Evolutionary conservation across 2,888 invertebrate genomes (phyloP).

Genomic region (Ophion obscuratus): DNA sequence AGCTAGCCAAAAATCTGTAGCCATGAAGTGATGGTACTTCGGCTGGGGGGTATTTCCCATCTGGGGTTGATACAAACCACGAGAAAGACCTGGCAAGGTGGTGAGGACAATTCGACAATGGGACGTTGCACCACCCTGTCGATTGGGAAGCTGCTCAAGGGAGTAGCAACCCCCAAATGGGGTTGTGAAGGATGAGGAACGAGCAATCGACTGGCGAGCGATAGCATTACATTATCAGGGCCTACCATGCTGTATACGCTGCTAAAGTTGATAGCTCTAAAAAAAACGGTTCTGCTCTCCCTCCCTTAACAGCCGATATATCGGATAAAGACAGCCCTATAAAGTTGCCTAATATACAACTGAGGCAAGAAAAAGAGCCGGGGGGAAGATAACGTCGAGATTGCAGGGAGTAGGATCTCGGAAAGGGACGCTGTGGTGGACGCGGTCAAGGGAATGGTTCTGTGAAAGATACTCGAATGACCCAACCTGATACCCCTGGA

Average conservation of each 20-base stretch:
- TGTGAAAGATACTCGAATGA: not conserved
- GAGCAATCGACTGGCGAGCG: conserved; percentile 2
- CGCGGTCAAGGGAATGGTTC: conserved; percentile 20
- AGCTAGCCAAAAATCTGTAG: no score
- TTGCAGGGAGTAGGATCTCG: conserved; percentile 4
- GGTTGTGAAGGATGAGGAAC: not conserved
- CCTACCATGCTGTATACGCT: not conserved
- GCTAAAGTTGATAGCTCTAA: conserved; percentile 14
- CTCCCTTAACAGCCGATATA: conserved; percentile 2
- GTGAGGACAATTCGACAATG: not conserved
- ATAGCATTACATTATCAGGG: not conserved
- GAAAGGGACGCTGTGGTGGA: not conserved
- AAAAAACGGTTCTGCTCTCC: not conserved
- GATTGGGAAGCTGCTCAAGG: not conserved
- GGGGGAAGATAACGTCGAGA: conserved; percentile 20
- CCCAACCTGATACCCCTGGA: not conserved
- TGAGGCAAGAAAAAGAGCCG: not conserved
- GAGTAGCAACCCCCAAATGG: not conserved
- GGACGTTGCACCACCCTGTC: not conserved
- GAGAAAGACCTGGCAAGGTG: not conserved
- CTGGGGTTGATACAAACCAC: not conserved
- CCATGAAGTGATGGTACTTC: no score
- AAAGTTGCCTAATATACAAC: conserved; percentile 17
- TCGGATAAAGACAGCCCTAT: conserved; percentile 22
- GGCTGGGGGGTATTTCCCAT: not conserved